These are phyloP conservation scores for Xerus inauris DNA, from an alignment of 2,113 vertebrate genomes.

Conservation along the genomic window DNA sequence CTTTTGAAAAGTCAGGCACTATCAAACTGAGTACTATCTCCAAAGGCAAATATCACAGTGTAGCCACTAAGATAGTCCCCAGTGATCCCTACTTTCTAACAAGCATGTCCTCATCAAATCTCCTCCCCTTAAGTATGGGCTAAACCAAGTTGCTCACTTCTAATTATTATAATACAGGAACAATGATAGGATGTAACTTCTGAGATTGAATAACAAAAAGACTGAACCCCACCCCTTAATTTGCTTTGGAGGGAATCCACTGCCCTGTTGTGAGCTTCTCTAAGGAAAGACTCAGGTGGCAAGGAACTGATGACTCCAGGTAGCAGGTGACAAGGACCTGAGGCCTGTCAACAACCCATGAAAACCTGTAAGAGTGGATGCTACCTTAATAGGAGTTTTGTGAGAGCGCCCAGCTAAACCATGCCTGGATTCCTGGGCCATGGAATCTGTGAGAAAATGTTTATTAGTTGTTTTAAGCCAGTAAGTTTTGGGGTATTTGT, in stretches of 20 bases:
- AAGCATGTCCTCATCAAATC: background rate
- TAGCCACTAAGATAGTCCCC: background rate
- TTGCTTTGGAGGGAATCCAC: background rate
- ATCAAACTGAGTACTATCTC: background rate
- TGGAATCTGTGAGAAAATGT: background rate
- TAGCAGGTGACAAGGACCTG: background rate
- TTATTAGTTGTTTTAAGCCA: background rate
- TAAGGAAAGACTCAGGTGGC: background rate
- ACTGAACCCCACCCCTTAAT: background rate
- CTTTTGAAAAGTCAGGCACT: conserved; percentile 2
- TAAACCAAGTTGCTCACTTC: background rate
- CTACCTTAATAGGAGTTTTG: background rate
- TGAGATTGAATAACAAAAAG: background rate
- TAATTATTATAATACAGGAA: background rate
- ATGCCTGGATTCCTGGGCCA: background rate
- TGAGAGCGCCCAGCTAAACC: background rate
- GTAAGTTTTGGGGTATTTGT: background rate
- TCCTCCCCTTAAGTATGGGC: background rate
- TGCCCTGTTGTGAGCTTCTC: background rate
- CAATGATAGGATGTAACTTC: background rate
- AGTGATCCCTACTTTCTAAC: no score
- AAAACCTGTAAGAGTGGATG: background rate
- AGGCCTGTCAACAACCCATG: background rate
- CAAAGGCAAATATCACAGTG: background rate
- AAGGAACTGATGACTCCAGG: background rate